These are phyloP conservation scores for Gymnogyps californianus DNA, from an alignment of 2,113 vertebrate species.

Conservation along the genomic window DNA sequence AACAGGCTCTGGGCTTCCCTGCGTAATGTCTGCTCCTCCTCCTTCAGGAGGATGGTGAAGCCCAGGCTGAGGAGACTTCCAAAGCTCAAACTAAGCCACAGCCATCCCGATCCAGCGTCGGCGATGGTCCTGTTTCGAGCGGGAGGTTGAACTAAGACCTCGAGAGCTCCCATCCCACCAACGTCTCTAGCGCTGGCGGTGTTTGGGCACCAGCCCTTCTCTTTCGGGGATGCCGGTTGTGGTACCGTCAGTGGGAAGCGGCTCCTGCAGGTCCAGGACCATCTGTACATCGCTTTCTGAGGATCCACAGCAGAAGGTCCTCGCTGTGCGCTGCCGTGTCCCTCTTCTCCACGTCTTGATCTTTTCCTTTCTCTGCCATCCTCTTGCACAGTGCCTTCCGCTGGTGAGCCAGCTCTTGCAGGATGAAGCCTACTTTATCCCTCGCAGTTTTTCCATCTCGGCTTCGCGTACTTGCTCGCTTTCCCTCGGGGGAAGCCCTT, in stretches of 20 bases:
- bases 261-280: not conserved
- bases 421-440: not conserved
- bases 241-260: fast-evolving
- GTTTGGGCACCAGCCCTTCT: not conserved
- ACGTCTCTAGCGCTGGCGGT: fast-evolving
- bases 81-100: not conserved
- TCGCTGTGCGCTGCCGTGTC: not conserved
- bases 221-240: fast-evolving
- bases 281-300: fast-evolving
- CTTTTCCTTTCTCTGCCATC: not conserved
- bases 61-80: not conserved
- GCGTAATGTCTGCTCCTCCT: fast-evolving
- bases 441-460: not conserved
- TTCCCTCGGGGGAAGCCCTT: not conserved
- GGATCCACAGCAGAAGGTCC: not conserved
- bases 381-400: fast-evolving
- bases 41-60: not conserved
- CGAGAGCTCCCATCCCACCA: not conserved
- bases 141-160: not conserved
- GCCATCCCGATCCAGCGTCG: fast-evolving
- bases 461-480: fast-evolving
- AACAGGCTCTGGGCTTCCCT: not conserved
- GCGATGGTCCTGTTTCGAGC: fast-evolving
- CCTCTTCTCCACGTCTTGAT: fast-evolving
- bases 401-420: not conserved